Evolutionary conservation across 1,140 invertebrate genomes (phyloP), one percentile per base, ranked within the genome.

Genomic region (Hormaphis cornu): DNA sequence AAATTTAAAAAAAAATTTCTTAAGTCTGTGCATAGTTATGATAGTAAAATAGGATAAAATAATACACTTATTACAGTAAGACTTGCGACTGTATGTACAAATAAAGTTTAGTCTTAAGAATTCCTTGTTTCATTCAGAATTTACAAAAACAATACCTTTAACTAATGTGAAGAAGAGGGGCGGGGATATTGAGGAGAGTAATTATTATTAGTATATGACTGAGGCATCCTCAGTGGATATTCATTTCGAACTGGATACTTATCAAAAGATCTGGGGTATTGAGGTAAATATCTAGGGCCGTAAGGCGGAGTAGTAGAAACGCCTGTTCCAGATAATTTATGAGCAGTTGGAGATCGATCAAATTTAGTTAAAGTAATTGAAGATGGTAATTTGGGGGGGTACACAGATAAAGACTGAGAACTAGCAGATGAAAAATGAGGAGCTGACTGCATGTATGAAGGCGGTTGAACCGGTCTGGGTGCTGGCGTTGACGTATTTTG

Each of bases 361-460:
- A 46, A 66, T 48, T 66, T 66, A 30, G 61, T 50, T 44, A 66
- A 44, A 7, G 61, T 66, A 30, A 66, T 66, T n/a, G 61, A 46
- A 22, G 61, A 66, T 10, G 61, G 61, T 24, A 66, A 66, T 66
- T 66, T 66, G 16, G 61, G 61, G 16, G 24, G 44, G 10, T 66
- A 46, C 28, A n/a, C 7, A 18, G 58, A 42, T 22, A 24, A 16
- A 18, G 42, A 33, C 0, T 30, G 42, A 6, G 61, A 35, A 33
- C 14, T 14, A n/a, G 28, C n/a, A 33, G 44, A 4, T 22, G 44
- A 33, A 8, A 10, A 33, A 50, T 66, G 61, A 20, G 53, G 10
- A 56, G 24, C 24, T 30, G 40, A n/a, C 20, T 42, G 12, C 12
- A 48, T 48, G 14, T 66, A 66, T 48, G 61, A 33, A 0, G 61